Conservation (phyloP, 1,140 invertebrate species). For the Ceratina australensis region DNA sequence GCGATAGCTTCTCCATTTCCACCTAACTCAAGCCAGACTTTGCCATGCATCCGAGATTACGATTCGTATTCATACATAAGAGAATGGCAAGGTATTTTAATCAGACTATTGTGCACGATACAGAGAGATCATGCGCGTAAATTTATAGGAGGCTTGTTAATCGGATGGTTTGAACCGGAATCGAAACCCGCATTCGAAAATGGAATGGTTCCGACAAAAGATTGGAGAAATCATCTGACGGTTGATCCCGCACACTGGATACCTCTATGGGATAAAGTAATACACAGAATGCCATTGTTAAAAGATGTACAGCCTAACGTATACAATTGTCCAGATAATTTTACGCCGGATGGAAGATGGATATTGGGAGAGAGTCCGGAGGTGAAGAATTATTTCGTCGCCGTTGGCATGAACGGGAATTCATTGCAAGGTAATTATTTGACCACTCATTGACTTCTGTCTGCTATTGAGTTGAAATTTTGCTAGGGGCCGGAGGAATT, state of each 20-base stretch:
- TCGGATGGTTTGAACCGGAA: slow-evolving; percentile 85
- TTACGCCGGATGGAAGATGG: slow-evolving; percentile 87
- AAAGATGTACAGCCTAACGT: slow-evolving; percentile 81
- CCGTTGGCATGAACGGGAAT: slow-evolving; percentile 86
- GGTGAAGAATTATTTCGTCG: slow-evolving; percentile 90
- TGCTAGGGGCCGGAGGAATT: slow-evolving; percentile 85
- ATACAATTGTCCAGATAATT: slow-evolving; percentile 87
- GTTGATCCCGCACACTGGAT: slow-evolving; percentile 85
- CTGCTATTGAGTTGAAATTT: slow-evolving; percentile 11
- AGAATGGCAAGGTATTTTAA: slow-evolving; percentile 74
- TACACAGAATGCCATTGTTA: slow-evolving; percentile 85
- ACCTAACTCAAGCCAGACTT: slow-evolving; percentile 59
- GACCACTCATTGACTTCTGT: background rate
- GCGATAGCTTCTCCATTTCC: slow-evolving; percentile 81
- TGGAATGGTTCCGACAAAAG: slow-evolving; percentile 79
- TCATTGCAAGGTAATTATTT: slow-evolving; percentile 78
- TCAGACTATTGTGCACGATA: background rate
- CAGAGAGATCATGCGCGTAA: background rate
- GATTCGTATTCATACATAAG: slow-evolving; percentile 85
- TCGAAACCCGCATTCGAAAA: slow-evolving; percentile 84
- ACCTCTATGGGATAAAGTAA: slow-evolving; percentile 82
- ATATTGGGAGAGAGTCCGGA: slow-evolving; percentile 87
- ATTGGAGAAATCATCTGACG: slow-evolving; percentile 81
- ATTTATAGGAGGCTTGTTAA: slow-evolving; percentile 80
- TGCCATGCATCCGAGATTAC: slow-evolving; percentile 85